Percentiles rank a stretch among this genome's conserved stretches.
These are phyloP conservation scores for Scaptomyza graminum DNA, from an alignment of 1,140 invertebrate genomes.

Conservation along the genomic window DNA sequence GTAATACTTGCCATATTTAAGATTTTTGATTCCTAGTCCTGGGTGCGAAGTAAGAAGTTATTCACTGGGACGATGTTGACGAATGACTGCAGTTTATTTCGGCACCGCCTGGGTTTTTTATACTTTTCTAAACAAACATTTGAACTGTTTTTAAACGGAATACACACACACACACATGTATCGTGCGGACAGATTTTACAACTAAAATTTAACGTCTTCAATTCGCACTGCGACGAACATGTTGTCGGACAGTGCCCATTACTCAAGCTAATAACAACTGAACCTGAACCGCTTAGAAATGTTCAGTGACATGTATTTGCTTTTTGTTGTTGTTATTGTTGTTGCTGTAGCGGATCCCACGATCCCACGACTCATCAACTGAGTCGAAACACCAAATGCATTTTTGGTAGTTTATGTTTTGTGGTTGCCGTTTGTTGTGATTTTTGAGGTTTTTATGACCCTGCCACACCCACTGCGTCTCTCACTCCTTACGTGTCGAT, in stretches of 20 bases:
- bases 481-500: not conserved
- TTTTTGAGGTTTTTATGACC: constrained; percentile 34
- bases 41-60: not conserved
- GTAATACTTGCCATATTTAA: constrained; percentile 43
- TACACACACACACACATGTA: constrained; percentile 6
- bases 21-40: not conserved
- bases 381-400: constrained; percentile 30
- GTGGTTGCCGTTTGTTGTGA: constrained; percentile 23
- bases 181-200: constrained; percentile 58
- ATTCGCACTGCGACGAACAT: constrained; percentile 37
- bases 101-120: constrained; percentile 49
- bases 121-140: constrained; percentile 46
- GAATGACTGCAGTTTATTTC: constrained; percentile 49
- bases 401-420: constrained; percentile 32
- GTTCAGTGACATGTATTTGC: constrained; percentile 12
- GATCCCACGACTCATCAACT: constrained; percentile 48
- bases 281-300: constrained; percentile 51
- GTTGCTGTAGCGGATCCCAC: constrained; percentile 42
- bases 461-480: constrained; percentile 11
- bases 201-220: constrained; percentile 56
- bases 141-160: constrained; percentile 39
- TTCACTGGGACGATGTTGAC: constrained; percentile 39
- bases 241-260: constrained; percentile 62
- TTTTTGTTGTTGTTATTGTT: constrained; percentile 11
- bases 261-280: constrained; percentile 53